Conservation (phyloP, 2,113 vertebrate species). For the Saguinus imperator region DNA sequence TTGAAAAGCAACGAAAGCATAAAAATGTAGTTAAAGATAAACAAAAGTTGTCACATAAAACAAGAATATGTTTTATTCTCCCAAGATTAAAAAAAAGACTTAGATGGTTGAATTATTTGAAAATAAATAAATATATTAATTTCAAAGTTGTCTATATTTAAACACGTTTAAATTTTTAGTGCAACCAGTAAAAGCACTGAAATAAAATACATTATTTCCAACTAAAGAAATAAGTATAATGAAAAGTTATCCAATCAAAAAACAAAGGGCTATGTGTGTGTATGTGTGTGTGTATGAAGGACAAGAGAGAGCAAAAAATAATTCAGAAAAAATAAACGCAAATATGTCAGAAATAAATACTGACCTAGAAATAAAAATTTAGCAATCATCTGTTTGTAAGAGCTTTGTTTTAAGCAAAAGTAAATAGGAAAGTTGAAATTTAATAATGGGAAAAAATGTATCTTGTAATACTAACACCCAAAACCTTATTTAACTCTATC, state of each 20-base stretch:
- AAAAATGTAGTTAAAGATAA: background rate
- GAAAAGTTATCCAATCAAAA: background rate
- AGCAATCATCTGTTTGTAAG: background rate
- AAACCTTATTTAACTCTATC: background rate
- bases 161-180: background rate
- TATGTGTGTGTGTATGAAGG: background rate
- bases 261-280: background rate
- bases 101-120: background rate
- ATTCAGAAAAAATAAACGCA: background rate
- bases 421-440: background rate
- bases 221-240: background rate
- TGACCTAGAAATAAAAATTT: background rate
- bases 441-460: background rate
- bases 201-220: background rate
- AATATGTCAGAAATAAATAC: background rate
- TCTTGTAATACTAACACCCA: background rate
- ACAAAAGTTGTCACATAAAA: background rate
- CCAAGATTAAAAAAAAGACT: background rate
- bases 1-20: background rate
- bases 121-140: background rate
- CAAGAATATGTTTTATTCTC: background rate
- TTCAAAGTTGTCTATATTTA: background rate
- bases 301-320: conserved; percentile 8
- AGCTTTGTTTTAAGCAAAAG: background rate
- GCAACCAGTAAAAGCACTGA: background rate